Evolutionary conservation across 2,113 vertebrate species (phyloP).

Genomic region (Quiscalus mexicanus): DNA sequence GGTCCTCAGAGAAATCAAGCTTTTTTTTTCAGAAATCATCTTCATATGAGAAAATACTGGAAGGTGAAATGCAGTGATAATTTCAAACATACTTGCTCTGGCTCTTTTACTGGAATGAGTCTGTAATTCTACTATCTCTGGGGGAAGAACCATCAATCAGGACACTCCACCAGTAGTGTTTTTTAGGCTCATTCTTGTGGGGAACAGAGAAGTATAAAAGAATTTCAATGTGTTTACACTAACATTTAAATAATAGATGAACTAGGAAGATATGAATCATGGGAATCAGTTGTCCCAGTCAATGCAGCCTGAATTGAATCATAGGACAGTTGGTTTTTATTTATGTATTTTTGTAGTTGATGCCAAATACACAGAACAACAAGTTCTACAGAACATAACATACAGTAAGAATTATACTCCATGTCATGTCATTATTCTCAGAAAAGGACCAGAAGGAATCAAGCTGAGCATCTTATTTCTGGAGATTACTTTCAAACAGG

Average conservation of each 20-base stretch:
- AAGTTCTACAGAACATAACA: background rate
- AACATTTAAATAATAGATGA: constrained; percentile 36
- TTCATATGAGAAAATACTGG: constrained; percentile 6
- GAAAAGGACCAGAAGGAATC: background rate
- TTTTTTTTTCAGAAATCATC: constrained; percentile 16
- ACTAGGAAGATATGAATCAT: constrained; percentile 33
- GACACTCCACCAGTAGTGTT: background rate
- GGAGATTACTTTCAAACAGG: background rate
- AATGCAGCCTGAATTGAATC: constrained; percentile 15
- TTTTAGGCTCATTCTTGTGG: background rate
- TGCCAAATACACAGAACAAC: background rate
- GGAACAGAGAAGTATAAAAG: background rate
- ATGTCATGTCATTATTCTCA: background rate
- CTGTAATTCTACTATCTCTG: constrained; percentile 4
- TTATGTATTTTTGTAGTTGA: constrained; percentile 19
- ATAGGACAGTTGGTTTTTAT: constrained; percentile 26
- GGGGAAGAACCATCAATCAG: constrained; percentile 1
- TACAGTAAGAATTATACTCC: background rate
- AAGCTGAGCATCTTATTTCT: background rate
- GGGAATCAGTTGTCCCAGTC: constrained; percentile 4
- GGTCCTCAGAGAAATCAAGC: background rate
- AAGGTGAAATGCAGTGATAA: constrained; percentile 7
- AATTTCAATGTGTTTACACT: constrained; percentile 34
- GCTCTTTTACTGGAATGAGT: background rate
- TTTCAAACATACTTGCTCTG: constrained; percentile 37